Base-by-base conservation (phyloP, 2,797 vertebrate genomes). In the Furcifer pardalis region DNA sequence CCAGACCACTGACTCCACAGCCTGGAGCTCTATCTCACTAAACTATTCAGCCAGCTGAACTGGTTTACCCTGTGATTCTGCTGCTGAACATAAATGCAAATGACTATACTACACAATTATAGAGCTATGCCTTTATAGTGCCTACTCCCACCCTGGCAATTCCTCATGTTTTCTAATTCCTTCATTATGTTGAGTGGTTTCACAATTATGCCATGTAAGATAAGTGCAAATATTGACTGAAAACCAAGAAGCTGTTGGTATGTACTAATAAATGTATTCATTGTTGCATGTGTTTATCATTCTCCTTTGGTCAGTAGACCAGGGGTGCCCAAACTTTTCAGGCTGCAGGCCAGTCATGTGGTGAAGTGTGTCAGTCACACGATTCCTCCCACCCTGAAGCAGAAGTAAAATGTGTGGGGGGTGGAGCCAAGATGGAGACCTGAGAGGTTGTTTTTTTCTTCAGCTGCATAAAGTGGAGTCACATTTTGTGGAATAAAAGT, bases 191-290 rank as follows among this genome's bases (percentile, higher is more conserved):
- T 52, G 15, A 7, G 8, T 35, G 21, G 74, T 91, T 87, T 83
- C 2, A 82, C 72, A 25, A 75, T n/a, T 30, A 35, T 56, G 3
- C 6, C 42, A 5, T 15, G 80, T 60, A 44, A 88, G 2, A 37
- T 25, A 63, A 76, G 0, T 81, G 77, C 74, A 90, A 91, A 13
- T 37, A 59, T 90, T 84, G 88, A 62, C 83, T 78, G 87, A 83
- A 73, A 90, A 72, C 63, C 85, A 81, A 86, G 72, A 92, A 42
- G 76, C 65, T 88, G 79, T 65, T 91, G 88, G 71, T 77, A 90
- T 63, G 27, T 62, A 76, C 35, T 68, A 78, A 65, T 84, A 91
- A 91, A 92, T 88, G 86, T 84, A 91, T 78, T 90, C 82, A 84
- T 88, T 80, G 68, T 68, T 77, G 32, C 52, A 17, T 74, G 79